These are phyloP conservation scores for Dynastes maya DNA, from an alignment of 2,888 invertebrate genomes.

Conservation along the genomic window DNA sequence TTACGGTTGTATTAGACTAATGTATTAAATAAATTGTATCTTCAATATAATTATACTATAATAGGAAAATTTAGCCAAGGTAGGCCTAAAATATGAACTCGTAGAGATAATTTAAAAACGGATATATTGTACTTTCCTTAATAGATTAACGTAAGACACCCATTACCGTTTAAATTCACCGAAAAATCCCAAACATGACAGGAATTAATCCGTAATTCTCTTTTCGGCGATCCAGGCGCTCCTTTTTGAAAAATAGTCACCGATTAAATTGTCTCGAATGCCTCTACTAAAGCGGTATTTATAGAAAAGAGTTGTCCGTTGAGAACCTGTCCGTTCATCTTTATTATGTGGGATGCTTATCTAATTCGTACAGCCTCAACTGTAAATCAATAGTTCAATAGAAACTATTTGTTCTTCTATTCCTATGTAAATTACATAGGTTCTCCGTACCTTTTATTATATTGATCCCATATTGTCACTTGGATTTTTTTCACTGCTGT, in stretches of 20 bases:
- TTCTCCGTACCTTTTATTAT: no score
- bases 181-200: constrained; percentile 28
- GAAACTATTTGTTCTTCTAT: neutral
- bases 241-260: constrained; percentile 40
- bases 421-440: no score
- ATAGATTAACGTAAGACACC: no score
- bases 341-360: constrained; percentile 18
- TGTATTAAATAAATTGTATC: no score
- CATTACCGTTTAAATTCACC: constrained; percentile 13
- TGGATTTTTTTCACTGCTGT: neutral
- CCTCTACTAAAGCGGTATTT: constrained; percentile 40
- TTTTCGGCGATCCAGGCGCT: constrained; percentile 24
- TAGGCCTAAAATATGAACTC: constrained; percentile 22
- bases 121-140: no score
- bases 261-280: constrained; percentile 43
- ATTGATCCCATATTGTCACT: no score
- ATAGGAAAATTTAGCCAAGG: neutral
- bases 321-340: constrained; percentile 12
- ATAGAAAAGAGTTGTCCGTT: constrained; percentile 36
- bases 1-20: neutral
- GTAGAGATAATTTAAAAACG: neutral
- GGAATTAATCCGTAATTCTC: constrained; percentile 29
- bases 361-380: constrained; percentile 16
- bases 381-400: constrained; percentile 17
- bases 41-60: no score